Evolutionary conservation across 1,140 invertebrate species (phyloP).

Genomic region (Heterodera carotae): DNA sequence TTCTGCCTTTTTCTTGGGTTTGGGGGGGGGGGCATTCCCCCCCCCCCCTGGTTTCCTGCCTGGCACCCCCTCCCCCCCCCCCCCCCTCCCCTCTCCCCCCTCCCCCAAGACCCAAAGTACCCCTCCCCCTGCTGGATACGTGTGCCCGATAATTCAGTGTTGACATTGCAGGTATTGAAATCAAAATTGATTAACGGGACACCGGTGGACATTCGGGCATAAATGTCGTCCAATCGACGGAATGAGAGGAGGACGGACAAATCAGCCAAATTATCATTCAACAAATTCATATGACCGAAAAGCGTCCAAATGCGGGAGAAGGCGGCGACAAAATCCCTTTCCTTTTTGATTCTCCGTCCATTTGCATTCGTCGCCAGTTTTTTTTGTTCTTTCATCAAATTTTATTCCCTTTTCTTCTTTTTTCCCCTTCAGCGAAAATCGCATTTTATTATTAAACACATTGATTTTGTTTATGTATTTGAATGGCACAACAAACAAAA

Average conservation of each 20-base stretch:
- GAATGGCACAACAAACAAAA: neutral
- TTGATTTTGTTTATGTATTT: neutral
- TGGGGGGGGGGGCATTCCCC: too few species aligned
- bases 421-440: neutral
- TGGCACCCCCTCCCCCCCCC: too few species aligned
- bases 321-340: neutral
- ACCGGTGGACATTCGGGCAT: slow-evolving; percentile 24
- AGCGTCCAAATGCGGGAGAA: too few species aligned
- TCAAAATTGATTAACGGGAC: slow-evolving; percentile 31
- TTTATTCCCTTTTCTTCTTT: neutral
- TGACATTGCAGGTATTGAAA: slow-evolving; percentile 32
- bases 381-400: neutral
- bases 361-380: neutral
- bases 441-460: slow-evolving; percentile 4
- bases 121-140: too few species aligned
- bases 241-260: neutral
- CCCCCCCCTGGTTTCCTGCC: too few species aligned
- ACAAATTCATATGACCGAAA: neutral
- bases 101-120: too few species aligned
- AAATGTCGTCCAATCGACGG: neutral
- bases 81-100: neutral
- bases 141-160: too few species aligned
- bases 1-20: too few species aligned
- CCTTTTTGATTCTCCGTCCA: neutral
- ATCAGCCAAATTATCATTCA: neutral